Conservation (phyloP, 2,797 vertebrate species). For the Gobio occitaniae region DNA sequence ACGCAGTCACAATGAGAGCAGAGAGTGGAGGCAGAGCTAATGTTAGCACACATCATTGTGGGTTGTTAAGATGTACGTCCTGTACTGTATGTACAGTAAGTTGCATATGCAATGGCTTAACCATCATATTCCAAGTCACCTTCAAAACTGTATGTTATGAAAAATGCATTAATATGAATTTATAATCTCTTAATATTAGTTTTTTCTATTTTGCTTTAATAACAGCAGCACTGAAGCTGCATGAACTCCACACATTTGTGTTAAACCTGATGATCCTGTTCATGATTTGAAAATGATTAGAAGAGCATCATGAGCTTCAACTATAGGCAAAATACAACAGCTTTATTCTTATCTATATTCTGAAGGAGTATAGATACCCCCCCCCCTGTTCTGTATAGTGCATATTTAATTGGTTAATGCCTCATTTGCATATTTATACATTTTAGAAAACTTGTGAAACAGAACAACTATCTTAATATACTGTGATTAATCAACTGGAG, state of each 20-base stretch:
- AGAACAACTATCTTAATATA: too few species aligned
- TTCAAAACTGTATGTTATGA: not conserved
- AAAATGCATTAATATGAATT: not conserved
- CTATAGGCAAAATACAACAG: too few species aligned
- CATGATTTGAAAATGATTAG: not conserved
- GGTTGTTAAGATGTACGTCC: slow-evolving; percentile 25
- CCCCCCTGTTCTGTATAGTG: too few species aligned
- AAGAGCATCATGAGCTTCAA: not conserved
- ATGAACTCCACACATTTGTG: not conserved
- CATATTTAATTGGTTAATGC: too few species aligned
- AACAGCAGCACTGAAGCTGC: not conserved
- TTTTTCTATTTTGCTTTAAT: slow-evolving; percentile 12
- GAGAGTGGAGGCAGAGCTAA: slow-evolving; percentile 58
- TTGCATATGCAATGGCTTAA: slow-evolving; percentile 21
- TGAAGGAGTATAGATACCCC: too few species aligned
- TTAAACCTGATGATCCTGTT: not conserved
- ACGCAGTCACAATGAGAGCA: slow-evolving; percentile 56
- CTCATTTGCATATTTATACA: too few species aligned
- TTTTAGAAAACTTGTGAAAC: too few species aligned
- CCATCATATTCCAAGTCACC: not conserved
- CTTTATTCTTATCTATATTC: too few species aligned
- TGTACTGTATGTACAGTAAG: slow-evolving; percentile 32
- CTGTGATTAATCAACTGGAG: too few species aligned
- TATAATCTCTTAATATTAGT: not conserved
- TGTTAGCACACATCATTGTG: slow-evolving; percentile 57